A percentile compares a stretch with the other conserved stretches of the same genome.
Conservation (phyloP, 2,888 invertebrate genomes). For the Hermaeophaga mercurialis region DNA sequence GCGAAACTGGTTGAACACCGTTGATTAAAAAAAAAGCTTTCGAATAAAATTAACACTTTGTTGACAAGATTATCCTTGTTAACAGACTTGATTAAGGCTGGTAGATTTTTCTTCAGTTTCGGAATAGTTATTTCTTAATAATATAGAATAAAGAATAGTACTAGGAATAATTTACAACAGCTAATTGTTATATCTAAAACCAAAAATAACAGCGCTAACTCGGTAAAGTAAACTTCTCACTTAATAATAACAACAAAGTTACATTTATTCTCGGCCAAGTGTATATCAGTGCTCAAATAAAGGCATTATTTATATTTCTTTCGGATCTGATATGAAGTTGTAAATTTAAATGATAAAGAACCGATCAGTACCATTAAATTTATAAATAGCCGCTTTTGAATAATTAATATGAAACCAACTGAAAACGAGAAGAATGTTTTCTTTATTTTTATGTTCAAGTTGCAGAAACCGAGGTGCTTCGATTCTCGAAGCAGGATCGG, state of each 20-base stretch:
- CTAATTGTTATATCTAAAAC: too few species aligned
- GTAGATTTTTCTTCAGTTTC: too few species aligned
- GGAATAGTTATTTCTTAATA: too few species aligned
- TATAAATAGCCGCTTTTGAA: slow-evolving; percentile 32
- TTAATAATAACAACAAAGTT: too few species aligned
- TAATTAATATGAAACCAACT: slow-evolving; percentile 37
- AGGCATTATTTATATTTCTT: slow-evolving; percentile 15
- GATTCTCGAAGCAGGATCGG: too few species aligned
- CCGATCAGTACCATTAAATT: slow-evolving; percentile 28
- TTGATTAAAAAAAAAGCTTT: slow-evolving; percentile 12
- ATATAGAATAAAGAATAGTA: too few species aligned
- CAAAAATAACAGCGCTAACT: too few species aligned
- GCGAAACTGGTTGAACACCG: slow-evolving; percentile 13
- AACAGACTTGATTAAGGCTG: neutral
- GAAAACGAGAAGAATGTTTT: slow-evolving; percentile 28
- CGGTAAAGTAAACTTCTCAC: too few species aligned
- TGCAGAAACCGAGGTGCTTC: slow-evolving; percentile 28
- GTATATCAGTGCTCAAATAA: too few species aligned
- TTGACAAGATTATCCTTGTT: slow-evolving; percentile 18
- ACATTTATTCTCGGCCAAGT: too few species aligned
- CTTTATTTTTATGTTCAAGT: slow-evolving; percentile 32
- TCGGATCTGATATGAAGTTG: slow-evolving; percentile 21
- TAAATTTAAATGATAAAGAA: slow-evolving; percentile 25
- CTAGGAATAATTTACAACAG: too few species aligned
- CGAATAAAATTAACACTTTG: slow-evolving; percentile 19